Base-by-base conservation (phyloP, 2,888 invertebrate genomes). In the Pollenia labialis region DNA sequence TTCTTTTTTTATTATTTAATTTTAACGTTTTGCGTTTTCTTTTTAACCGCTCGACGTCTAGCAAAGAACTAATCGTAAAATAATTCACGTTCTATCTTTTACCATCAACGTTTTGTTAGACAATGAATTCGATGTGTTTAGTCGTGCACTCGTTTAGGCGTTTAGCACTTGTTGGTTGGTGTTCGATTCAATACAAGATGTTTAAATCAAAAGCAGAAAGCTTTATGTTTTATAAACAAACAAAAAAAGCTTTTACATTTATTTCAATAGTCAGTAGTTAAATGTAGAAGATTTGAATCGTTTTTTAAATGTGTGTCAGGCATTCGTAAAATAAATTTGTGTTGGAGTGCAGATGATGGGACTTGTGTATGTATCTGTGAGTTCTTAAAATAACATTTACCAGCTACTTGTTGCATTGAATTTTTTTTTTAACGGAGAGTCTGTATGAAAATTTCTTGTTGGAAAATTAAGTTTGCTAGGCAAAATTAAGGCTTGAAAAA, bases 361-460 rank as follows among this genome's bases (percentile, higher is more conserved):
- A 2, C 2, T 46, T 72, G 42, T 42, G 54, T 58, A 60, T 69
- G 75, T 69, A 50, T 68, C 12, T 23, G 68, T 75, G 75, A 10
- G 60, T 76, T 62, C 54, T 54, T 82, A 76, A 82, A 82, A 82
- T 82, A 76, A 76, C 60, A 75, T 23, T 9, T 44, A 54, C 9
- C 75, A 69, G 69, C 76, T 56, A 82, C 82, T 54, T 82, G 82
- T 82, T 82, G 82, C 68, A 54, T 40, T 40, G 8, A 69, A 0
- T 1, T 32, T 32, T 32, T 23, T 23, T 32, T 32, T 32, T 32
- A 32, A 32, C 32, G 32, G 32, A 4, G 32, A 32, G 32, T 32
- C 32, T 6, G 32, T 4, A 32, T 32, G 32, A 32, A 32, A 32
- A 32, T 32, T 32, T 6, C 32, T 32, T 32, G 32, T 32, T 4